Conservation (phyloP, 35 echinoderm and acorn worm species). For the Anneissia japonica region DNA sequence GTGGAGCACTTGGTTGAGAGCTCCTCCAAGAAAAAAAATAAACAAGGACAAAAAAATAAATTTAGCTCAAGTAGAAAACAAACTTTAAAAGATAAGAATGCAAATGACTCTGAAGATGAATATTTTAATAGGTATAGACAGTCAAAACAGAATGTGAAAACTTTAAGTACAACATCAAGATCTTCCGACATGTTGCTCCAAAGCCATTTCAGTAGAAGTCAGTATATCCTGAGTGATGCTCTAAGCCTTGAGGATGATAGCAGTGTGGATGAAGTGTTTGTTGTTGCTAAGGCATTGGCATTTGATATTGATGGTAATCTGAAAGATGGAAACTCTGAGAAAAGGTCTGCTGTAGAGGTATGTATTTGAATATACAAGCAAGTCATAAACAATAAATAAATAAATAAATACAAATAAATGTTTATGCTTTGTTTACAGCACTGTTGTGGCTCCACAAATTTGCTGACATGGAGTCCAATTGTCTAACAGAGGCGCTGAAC, state of each 20-base stretch:
- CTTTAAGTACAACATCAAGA: neutral
- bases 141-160: neutral
- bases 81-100: no score
- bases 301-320: conserved; percentile 24
- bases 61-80: no score
- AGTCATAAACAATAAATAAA: no score
- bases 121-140: neutral
- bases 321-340: conserved; percentile 18
- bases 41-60: no score
- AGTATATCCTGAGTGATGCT: neutral
- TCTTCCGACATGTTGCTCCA: neutral
- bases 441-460: no score
- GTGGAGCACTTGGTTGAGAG: neutral
- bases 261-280: conserved; percentile 30
- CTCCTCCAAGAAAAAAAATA: neutral
- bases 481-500: no score
- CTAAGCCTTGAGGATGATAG: neutral
- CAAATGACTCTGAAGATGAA: neutral
- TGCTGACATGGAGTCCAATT: no score
- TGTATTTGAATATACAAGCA: no score
- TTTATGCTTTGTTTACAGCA: no score
- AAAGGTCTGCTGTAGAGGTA: neutral
- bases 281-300: conserved; percentile 51
- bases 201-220: neutral
- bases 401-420: no score